These are phyloP conservation scores for Amazona guildingii DNA, from an alignment of 2,113 vertebrate genomes.

Conservation along the genomic window DNA sequence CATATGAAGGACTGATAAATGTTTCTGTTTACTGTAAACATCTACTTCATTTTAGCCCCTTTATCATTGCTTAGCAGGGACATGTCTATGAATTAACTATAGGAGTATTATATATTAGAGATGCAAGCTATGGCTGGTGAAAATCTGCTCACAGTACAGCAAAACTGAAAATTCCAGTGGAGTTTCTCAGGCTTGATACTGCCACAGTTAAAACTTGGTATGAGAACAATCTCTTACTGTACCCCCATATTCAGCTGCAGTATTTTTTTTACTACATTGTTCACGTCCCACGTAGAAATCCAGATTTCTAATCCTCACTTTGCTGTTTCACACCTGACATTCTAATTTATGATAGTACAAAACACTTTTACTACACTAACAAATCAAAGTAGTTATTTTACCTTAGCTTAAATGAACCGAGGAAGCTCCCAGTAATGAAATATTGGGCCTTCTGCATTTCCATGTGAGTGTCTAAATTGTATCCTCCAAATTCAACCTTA, in stretches of 20 bases:
- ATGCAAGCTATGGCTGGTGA: not conserved
- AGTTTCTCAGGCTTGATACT: not conserved
- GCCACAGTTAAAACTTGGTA: not conserved
- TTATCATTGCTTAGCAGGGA: not conserved
- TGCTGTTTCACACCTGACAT: not conserved
- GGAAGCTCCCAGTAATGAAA: not conserved
- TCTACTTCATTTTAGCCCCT: not conserved
- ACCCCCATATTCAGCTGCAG: not conserved
- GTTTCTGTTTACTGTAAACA: not conserved
- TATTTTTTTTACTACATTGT: not conserved
- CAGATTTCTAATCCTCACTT: not conserved
- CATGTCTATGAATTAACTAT: not conserved
- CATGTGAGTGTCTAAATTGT: not conserved
- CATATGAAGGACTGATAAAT: not conserved
- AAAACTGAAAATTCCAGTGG: not conserved
- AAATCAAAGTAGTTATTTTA: slow-evolving; percentile 15
- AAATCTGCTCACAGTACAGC: not conserved
- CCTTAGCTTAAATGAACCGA: not conserved
- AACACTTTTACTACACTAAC: not conserved
- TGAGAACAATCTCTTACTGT: not conserved
- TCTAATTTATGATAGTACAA: not conserved
- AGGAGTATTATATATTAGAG: not conserved
- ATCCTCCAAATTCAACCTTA: slow-evolving; percentile 32
- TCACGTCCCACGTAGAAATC: not conserved
- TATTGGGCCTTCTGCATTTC: not conserved